Evolutionary conservation across 53 echinoderm and acorn worm species (phyloP).

Genomic region (Echinometra lucunter): DNA sequence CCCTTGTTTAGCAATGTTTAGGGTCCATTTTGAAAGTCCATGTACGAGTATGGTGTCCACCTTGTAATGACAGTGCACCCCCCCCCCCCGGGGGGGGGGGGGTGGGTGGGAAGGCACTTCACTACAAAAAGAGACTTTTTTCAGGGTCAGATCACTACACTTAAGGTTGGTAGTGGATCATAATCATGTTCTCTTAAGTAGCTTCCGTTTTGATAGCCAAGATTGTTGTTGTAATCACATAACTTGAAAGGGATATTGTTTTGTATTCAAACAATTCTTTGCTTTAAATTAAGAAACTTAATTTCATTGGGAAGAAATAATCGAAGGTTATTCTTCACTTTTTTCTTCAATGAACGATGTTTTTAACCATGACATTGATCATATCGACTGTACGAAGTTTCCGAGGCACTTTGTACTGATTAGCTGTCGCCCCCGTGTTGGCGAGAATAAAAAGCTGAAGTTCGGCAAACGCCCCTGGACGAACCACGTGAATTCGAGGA

Average conservation of each 20-base stretch:
- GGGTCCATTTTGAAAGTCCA: too few relatives aligned
- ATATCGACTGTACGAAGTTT: conserved; percentile 68
- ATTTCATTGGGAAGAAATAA: background rate
- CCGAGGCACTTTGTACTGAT: conserved; percentile 78
- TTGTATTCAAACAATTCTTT: background rate
- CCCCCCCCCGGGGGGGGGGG: too few relatives aligned
- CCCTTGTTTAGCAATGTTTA: too few relatives aligned
- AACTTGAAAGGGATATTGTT: background rate
- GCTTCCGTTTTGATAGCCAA: too few relatives aligned
- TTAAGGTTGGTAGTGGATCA: too few relatives aligned
- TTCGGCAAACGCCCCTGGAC: conserved; percentile 73
- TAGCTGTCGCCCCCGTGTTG: conserved; percentile 70
- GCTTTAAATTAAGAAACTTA: background rate
- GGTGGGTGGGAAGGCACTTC: too few relatives aligned
- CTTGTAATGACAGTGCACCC: too few relatives aligned
- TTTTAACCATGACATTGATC: conserved; percentile 70
- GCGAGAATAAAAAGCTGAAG: conserved; percentile 63
- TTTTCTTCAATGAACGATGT: background rate
- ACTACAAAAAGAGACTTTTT: too few relatives aligned
- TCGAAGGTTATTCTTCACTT: background rate
- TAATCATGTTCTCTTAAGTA: too few relatives aligned
- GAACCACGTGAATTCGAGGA: conserved; percentile 68
- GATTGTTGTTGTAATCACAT: too few relatives aligned
- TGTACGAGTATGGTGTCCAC: too few relatives aligned
- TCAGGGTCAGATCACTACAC: too few relatives aligned